Conservation (phyloP, 2,113 vertebrate genomes). For the Oncorhynchus masou region DNA sequence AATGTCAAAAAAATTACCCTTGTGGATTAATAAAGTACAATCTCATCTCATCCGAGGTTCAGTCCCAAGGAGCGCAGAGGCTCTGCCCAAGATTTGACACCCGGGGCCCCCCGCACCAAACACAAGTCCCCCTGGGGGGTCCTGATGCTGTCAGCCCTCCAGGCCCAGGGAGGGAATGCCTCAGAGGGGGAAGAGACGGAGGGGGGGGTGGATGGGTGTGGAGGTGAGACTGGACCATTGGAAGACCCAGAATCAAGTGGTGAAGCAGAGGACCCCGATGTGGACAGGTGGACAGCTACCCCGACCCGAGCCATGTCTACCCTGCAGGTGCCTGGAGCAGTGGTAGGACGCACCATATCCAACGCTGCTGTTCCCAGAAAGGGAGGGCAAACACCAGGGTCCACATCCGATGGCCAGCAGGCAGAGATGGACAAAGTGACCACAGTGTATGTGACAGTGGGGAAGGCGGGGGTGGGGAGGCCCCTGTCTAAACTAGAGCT, state of each 20-base stretch:
- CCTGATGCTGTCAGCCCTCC: constrained; percentile 69
- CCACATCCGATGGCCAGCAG: constrained; percentile 52
- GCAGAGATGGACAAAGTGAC: constrained; percentile 65
- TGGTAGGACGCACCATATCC: constrained; percentile 60
- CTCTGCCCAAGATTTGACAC: constrained; percentile 70
- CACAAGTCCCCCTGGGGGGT: constrained; percentile 75
- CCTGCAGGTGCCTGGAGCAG: constrained; percentile 48
- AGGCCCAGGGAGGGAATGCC: constrained; percentile 47
- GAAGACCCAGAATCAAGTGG: constrained; percentile 26
- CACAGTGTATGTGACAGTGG: constrained; percentile 87
- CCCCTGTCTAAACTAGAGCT: constrained; percentile 59
- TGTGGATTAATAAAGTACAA: too few species aligned
- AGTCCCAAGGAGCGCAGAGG: constrained; percentile 71
- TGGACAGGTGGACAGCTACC: constrained; percentile 51
- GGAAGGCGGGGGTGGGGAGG: constrained; percentile 65
- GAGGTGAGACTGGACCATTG: constrained; percentile 7
- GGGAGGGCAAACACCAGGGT: constrained; percentile 65
- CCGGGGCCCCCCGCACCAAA: constrained; percentile 67
- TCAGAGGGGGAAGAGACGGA: constrained; percentile 54
- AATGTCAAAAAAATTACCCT: too few species aligned
- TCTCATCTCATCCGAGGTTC: constrained; percentile 64
- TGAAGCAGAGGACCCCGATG: constrained; percentile 44
- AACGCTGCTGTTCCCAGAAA: constrained; percentile 63
- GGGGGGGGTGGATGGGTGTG: constrained; percentile 23
- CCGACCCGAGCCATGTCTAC: constrained; percentile 14